Percentiles rank a stretch among this genome's conserved stretches.
phyloP scores from a whole-genome alignment of 2,888 invertebrate species.

The Heliconius charithonia region DNA sequence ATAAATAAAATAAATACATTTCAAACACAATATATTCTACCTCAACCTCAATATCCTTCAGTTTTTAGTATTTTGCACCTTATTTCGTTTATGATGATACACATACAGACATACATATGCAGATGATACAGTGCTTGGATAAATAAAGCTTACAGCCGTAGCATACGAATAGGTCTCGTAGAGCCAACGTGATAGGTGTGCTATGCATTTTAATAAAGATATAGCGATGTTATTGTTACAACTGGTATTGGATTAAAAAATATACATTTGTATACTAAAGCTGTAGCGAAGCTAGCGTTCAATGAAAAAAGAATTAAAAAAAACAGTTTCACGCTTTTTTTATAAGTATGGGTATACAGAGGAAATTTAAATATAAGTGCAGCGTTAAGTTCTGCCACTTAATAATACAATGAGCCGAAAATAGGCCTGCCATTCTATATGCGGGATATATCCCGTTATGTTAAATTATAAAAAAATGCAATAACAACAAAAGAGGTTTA shows the following conservation, averaged over 20 bases:
- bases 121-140: constrained; percentile 42
- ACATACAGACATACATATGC: background rate
- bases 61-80: constrained; percentile 1
- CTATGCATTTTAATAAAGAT: constrained; percentile 21
- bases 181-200: constrained; percentile 24
- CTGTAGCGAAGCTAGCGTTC: too few relatives aligned
- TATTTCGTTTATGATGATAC: constrained; percentile 14
- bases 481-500: too few relatives aligned
- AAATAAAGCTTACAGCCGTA: constrained; percentile 55
- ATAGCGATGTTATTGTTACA: constrained; percentile 11
- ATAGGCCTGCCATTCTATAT: too few relatives aligned
- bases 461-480: too few relatives aligned
- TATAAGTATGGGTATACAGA: too few relatives aligned
- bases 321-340: too few relatives aligned
- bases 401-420: too few relatives aligned
- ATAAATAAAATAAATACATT: too few relatives aligned
- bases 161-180: constrained; percentile 57
- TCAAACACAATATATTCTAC: background rate
- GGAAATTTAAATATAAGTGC: too few relatives aligned
- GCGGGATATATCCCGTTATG: too few relatives aligned
- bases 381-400: too few relatives aligned
- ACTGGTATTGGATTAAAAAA: constrained; percentile 1
- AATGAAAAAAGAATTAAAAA: background rate
- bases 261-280: background rate
- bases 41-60: background rate